Percentiles rank a stretch among this genome's conserved stretches.
These are phyloP conservation scores for Chromoteleia sp. DNA, from an alignment of 2,888 invertebrate species.

Conservation along the genomic window DNA sequence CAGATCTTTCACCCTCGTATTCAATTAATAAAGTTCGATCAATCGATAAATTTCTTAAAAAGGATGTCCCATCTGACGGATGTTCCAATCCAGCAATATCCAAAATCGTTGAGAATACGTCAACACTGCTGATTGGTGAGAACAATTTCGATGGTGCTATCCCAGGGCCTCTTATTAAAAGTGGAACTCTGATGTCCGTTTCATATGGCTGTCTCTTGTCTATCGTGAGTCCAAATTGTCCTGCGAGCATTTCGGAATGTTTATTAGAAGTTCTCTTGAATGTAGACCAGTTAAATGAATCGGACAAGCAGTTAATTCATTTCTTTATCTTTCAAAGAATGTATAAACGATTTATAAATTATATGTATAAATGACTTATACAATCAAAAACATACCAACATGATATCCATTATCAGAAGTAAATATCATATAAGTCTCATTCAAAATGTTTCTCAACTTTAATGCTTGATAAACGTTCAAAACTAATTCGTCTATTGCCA, in stretches of 20 bases:
- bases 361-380: not conserved
- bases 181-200: slow-evolving; percentile 93
- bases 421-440: slow-evolving; percentile 92
- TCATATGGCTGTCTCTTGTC: slow-evolving; percentile 97
- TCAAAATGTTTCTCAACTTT: slow-evolving; percentile 85
- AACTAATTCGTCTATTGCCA: slow-evolving; percentile 95
- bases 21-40: slow-evolving; percentile 90
- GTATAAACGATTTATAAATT: not conserved
- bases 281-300: not conserved
- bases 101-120: slow-evolving; percentile 93
- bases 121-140: slow-evolving; percentile 90
- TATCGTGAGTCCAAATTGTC: slow-evolving; percentile 94
- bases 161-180: slow-evolving; percentile 92
- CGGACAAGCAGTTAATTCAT: not conserved
- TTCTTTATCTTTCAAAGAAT: not conserved
- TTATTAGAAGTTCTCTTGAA: not conserved
- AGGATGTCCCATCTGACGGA: slow-evolving; percentile 82
- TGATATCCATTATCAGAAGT: slow-evolving; percentile 97
- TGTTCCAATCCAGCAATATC: slow-evolving; percentile 88
- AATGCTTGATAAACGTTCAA: slow-evolving; percentile 87
- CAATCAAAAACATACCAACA: slow-evolving; percentile 87
- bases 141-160: slow-evolving; percentile 85
- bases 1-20: slow-evolving; percentile 91
- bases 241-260: slow-evolving; percentile 84
- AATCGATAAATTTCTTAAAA: slow-evolving; percentile 76